Base-by-base conservation (phyloP, 2,113 vertebrate genomes). In the Rhineura floridana region DNA sequence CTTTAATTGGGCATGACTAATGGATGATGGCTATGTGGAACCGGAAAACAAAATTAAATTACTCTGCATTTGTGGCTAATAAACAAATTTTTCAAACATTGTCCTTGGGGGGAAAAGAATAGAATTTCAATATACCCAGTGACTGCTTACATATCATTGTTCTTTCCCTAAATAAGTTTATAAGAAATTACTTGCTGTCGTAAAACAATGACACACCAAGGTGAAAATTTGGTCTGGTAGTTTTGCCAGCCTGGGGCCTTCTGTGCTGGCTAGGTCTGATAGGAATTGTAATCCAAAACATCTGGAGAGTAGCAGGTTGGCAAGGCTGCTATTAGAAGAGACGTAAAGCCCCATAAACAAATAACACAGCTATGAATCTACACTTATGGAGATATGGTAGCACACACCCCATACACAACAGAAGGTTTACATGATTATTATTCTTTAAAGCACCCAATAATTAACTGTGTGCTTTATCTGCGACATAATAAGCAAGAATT, bases 21-120 rank as follows among this genome's bases (percentile, higher is more conserved):
- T 23, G 86, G 81, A n/a, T 73, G 46, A 80, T 44, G 33, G 81
- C 3, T n/a, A 91, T 63, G 59, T 72, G 67, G 50, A 62, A 44
- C 2, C 87, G 65, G 78, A 89, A 90, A 90, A 42, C 81, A 50
- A 90, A 86, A 85, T 86, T 44, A 7, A 82, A 13, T 48, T 89
- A 25, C 84, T 63, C 46, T 33, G 33, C n/a, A 73, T 91, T 87
- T 86, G 52, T 55, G 76, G 89, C 83, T 63, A 90, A 87, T 81
- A 75, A 85, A 75, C 67, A 81, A 59, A 44, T 55, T 46, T 44
- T 70, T 33, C 67, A 81, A 89, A 89, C 89, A 19, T 39, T 91
- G 25, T 50, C 3, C 8, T 50, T 6, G 77, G 30, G 48, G 48
- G 2, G 33, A 19, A 75, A 85, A 55, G 4, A 76, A 1, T 23